phyloP scores from a whole-genome alignment of 2,113 vertebrate genomes.

The Tor tambroides region DNA sequence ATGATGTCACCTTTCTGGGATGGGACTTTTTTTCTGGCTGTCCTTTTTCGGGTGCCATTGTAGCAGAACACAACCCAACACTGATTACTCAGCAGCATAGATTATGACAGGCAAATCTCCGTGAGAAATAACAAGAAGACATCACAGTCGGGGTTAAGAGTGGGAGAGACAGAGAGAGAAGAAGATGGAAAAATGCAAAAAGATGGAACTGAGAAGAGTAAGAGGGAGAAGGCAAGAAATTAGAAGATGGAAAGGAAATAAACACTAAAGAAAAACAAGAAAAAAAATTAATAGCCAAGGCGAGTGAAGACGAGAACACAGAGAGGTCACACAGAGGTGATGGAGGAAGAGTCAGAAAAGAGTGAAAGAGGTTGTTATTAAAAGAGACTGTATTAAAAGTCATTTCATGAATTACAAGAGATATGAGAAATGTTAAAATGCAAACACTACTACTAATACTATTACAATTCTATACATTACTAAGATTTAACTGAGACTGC shows the following conservation, averaged over 20 bases:
- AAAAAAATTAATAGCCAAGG: background rate
- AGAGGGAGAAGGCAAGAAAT: background rate
- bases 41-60: constrained; percentile 61
- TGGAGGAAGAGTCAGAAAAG: constrained; percentile 50
- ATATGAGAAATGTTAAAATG: background rate
- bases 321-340: constrained; percentile 55
- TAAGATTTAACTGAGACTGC: background rate
- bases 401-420: constrained; percentile 14
- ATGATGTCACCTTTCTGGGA: constrained; percentile 47
- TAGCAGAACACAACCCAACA: constrained; percentile 74
- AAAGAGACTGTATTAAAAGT: constrained; percentile 35
- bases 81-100: constrained; percentile 81
- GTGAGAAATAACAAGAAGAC: constrained; percentile 76
- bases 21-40: background rate
- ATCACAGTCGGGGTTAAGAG: background rate
- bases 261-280: background rate
- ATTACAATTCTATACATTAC: too few species aligned
- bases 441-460: background rate
- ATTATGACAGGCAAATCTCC: constrained; percentile 82
- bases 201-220: background rate
- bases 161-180: background rate
- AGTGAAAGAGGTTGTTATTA: constrained; percentile 42
- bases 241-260: background rate
- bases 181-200: constrained; percentile 13
- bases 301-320: background rate